Percentiles rank a stretch among this genome's conserved stretches.
These are phyloP conservation scores for Hippocampus comes DNA, from an alignment of 2,113 vertebrate species.

Conservation along the genomic window DNA sequence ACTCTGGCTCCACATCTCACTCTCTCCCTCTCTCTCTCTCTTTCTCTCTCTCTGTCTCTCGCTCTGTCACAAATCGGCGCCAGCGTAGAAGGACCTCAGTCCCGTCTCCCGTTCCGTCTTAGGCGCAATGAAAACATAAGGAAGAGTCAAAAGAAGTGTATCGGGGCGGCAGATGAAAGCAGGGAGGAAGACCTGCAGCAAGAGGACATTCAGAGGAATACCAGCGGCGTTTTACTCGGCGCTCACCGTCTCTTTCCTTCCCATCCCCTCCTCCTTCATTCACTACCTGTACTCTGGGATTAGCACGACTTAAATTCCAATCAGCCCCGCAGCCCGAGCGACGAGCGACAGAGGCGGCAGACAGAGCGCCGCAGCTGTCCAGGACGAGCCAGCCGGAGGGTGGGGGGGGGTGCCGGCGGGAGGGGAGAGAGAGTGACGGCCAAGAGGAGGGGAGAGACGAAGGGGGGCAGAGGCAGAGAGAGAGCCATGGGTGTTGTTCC, in stretches of 20 bases:
- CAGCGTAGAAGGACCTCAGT: neutral
- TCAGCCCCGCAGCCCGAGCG: constrained; percentile 62
- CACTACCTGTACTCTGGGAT: constrained; percentile 70
- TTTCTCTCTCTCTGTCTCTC: neutral
- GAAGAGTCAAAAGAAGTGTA: neutral
- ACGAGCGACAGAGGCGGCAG: constrained; percentile 60
- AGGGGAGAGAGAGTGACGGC: constrained; percentile 29
- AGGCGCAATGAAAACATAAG: neutral
- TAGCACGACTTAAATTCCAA: constrained; percentile 75
- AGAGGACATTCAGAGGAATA: constrained; percentile 23
- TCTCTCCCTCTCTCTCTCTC: neutral
- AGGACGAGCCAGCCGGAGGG: constrained; percentile 42
- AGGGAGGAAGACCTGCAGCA: constrained; percentile 25
- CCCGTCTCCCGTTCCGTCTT: neutral
- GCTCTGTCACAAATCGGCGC: neutral
- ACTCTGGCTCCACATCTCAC: neutral
- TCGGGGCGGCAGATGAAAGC: constrained; percentile 6
- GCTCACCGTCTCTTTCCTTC: constrained; percentile 20
- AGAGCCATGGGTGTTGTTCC: constrained; percentile 63
- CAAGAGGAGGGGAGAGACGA: constrained; percentile 25
- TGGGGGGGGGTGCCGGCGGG: constrained; percentile 23
- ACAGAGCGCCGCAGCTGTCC: constrained; percentile 66
- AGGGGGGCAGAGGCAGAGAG: constrained; percentile 17
- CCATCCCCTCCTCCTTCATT: constrained; percentile 53
- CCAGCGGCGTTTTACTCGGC: neutral